Base-by-base conservation (phyloP, 1,140 invertebrate species). In the Bombus waltoni region DNA sequence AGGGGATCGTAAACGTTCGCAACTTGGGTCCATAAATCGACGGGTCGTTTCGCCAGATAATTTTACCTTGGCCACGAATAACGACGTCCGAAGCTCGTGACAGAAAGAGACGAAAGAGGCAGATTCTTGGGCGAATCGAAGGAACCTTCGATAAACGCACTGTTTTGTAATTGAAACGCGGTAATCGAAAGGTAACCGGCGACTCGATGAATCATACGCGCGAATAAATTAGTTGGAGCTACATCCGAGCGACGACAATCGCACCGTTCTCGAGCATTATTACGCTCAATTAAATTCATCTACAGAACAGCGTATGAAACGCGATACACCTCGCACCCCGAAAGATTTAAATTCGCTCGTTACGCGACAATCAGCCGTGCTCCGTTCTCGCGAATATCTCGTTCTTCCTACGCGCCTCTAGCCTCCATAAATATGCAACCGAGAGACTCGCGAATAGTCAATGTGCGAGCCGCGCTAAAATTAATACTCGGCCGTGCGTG, bases 291-390 rank as follows among this genome's bases (percentile, higher is more conserved):
- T 88, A 81, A 89, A 81, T 79, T 80, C 83, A 85, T 74, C 72
- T 78, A 68, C 40, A 79, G 47, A 88, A 86, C 82, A 53, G 53
- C 9, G 74, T 35, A 25, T 79, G 88, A 83, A 88, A 88, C 83
- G 18, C 65, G 71, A 88, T 79, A 71, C 40, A 80, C 66, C 79
- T 72, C 65, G 65, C 59, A 11, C 10, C 25, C 13, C 59, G 65
- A 53, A 82, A 72, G 75, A 89, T 89, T 89, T 86, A 75, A 86
- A 86, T 86, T 85, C 65, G 79, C 70, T 86, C 75, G 88, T 89
- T 89, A 88, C 74, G 77, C 73, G 87, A 79, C 88, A 82, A 88
- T 85, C 86, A 40, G 35, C 2, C 35, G 15, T n/a, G 38, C 18
- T 59, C 70, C 72, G 65, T 59, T 84, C 82, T 75, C 74, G 47